Conservation (phyloP, 2,113 vertebrate species). For the Bufo gargarizans region DNA sequence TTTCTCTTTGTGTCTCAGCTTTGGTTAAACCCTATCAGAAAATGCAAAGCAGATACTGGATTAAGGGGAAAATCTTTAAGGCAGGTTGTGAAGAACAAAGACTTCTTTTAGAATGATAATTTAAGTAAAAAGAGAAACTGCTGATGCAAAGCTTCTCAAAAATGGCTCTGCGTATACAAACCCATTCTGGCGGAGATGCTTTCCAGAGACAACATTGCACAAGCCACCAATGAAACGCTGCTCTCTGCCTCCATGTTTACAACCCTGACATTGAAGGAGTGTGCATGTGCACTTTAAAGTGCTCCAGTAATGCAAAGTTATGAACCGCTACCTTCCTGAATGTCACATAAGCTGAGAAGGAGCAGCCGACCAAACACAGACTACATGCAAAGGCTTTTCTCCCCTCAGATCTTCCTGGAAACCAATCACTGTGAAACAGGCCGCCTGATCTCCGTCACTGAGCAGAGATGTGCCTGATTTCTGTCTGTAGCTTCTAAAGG, state of each 20-base stretch:
- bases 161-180: background rate
- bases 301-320: background rate
- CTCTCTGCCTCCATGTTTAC: background rate
- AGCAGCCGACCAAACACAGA: too few relatives aligned
- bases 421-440: too few relatives aligned
- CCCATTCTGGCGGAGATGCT: background rate
- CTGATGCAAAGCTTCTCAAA: background rate
- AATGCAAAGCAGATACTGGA: constrained; percentile 10
- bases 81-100: background rate
- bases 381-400: too few relatives aligned
- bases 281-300: background rate
- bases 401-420: too few relatives aligned
- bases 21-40: constrained; percentile 21
- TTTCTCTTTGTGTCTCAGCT: constrained; percentile 12
- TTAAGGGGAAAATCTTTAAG: background rate
- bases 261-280: background rate
- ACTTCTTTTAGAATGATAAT: background rate
- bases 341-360: too few relatives aligned
- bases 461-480: too few relatives aligned
- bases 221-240: background rate
- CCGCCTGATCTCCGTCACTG: too few relatives aligned
- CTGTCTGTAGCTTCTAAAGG: too few relatives aligned
- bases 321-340: background rate
- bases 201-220: background rate
- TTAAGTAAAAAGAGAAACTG: background rate